Base-by-base conservation (phyloP, 2,888 invertebrate genomes). In the Odontocolon sp. region DNA sequence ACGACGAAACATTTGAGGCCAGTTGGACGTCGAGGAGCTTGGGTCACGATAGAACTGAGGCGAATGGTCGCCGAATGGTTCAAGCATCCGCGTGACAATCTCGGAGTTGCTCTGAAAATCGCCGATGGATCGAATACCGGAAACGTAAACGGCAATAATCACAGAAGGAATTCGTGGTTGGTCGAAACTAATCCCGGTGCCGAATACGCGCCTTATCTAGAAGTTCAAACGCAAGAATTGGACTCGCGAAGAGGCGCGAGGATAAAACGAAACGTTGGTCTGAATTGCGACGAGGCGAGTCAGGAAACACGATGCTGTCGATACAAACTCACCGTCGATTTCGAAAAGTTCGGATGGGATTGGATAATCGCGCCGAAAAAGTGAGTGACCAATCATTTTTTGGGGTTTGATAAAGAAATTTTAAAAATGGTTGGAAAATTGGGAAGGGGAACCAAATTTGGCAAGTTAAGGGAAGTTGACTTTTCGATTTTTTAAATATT, bases 341-440 rank as follows among this genome's bases (percentile, higher is more conserved):
- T 99, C 90, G 96, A 96, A 83, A 95, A 95, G 87, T 98, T 99
- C 88, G 98, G 98, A 23, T 99, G 98, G 98, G 97, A 98, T 88
- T 99, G 98, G 95, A 96, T 99, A 85, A 97, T 99, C 73, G 98
- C 98, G 0, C 99, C 99, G 0, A 97, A 97, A 86, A 93, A 94
- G 84, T 90, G 50, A 88, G 88, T 82, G 23, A 70, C 23, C 14
- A 33, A n/a, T 16, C n/a, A 50, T 26, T 26, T 21, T 64, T 61
- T 23, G 9, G 1, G 18, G 6, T 40, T 14, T 14, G n/a, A 3
- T 6, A 2, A 36, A 2, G 9, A 1, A 0, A 4, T 2, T 36
- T 36, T 4, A 0, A 4, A 36, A n/a, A n/a, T n/a, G n/a, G n/a
- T n/a, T n/a, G n/a, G n/a, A n/a, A n/a, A n/a, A n/a, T n/a, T n/a